Conservation (phyloP, 2,797 vertebrate genomes). For the Enteromius fasciolatus region DNA sequence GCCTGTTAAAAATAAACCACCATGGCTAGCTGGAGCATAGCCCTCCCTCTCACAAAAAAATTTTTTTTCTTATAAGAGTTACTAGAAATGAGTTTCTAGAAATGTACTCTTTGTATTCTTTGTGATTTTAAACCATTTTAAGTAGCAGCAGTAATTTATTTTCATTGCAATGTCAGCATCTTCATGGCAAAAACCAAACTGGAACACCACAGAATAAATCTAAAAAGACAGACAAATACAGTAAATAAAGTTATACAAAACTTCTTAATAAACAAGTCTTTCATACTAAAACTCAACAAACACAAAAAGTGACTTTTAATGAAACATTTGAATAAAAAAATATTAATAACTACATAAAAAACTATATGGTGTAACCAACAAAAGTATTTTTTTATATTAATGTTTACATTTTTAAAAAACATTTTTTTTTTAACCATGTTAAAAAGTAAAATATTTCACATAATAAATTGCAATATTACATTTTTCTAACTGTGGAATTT, state of each 20-base stretch:
- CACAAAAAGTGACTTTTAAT: not conserved
- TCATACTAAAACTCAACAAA: not conserved
- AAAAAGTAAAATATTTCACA: not conserved
- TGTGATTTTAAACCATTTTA: not conserved
- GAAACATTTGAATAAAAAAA: not conserved
- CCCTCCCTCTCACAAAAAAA: conserved; percentile 9
- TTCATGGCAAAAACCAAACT: not conserved
- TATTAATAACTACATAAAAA: not conserved
- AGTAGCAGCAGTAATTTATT: not conserved
- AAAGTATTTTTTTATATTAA: not conserved
- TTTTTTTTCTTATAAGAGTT: not conserved
- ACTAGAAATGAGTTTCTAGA: not conserved
- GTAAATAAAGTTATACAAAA: not conserved
- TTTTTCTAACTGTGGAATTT: not conserved
- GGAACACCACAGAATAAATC: not conserved
- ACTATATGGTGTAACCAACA: not conserved
- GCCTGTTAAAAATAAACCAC: conserved; percentile 49
- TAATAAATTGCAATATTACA: not conserved
- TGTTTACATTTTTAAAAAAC: not conserved
- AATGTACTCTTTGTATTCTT: not conserved
- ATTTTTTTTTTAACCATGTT: not conserved
- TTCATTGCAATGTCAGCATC: not conserved
- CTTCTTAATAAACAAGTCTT: not conserved
- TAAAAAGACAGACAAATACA: not conserved
- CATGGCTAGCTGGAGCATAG: conserved; percentile 30